Base-by-base conservation (phyloP, 2,888 invertebrate species). In the Tridacna crocea region DNA sequence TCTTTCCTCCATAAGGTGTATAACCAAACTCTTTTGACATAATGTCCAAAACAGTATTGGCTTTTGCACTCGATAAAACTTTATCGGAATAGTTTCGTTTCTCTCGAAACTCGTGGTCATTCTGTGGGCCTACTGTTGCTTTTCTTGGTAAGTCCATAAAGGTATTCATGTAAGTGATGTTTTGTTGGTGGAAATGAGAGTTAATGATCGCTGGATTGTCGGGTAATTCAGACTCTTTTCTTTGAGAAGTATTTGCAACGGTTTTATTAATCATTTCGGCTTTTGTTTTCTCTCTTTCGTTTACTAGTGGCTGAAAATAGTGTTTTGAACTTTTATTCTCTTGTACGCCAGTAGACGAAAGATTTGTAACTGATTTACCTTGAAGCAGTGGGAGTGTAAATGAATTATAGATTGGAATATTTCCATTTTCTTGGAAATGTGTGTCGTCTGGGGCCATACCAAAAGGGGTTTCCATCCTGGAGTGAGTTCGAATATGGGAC, bases 21-120 rank as follows among this genome's bases (percentile, higher is more conserved):
- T 51, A 22, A 13, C 48, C 51, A 24, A 51, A 17, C 12, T n/a
- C 70, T 51, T 70, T 70, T 47, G 70, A 51, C 70, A 70, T 48
- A 10, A 70, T 51, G 24, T 47, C 22, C 17, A 70, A 48, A 26
- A 70, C 51, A 51, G 70, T 51, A n/a, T 70, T 70, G 0, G 70
- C 22, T 26, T 70, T 70, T 12, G 70, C 26, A 24, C 22, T 51
- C 17, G 70, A 51, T 15, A 51, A 2, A 22, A 70, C 4, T 17
- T 48, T 22, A 2, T 51, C 51, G 22, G 70, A 70, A 24, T 70
- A 51, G 4, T 48, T 70, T 26, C 51, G 19, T 22, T 70, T 70
- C 24, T 70, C 70, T 22, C 70, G 46, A 19, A 70, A 70, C 22
- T 70, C 70, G 26, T 70, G 70, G 47, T 70, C 70, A 24, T 70